Percentiles rank a stretch among this genome's conserved stretches.
phyloP scores from a whole-genome alignment of 1,140 invertebrate species.

The Drosophila murphyi region DNA sequence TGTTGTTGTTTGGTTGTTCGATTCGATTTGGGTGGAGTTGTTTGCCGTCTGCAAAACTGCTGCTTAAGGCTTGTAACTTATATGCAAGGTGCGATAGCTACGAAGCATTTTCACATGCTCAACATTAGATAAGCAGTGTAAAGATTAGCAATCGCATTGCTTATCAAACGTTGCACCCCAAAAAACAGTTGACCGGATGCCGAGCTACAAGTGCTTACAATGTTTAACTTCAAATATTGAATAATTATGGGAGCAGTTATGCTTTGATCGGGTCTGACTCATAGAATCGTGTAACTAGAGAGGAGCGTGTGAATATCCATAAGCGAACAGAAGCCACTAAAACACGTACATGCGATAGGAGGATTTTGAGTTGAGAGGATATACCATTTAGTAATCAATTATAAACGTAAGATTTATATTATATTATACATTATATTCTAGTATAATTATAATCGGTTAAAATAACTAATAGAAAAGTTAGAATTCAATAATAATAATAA shows the following conservation, averaged over 20 bases:
- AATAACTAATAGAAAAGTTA: no score
- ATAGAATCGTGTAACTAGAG: neutral
- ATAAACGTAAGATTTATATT: no score
- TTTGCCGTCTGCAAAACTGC: neutral
- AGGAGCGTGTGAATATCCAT: neutral
- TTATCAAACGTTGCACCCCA: constrained; percentile 34
- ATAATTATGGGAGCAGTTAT: constrained; percentile 16
- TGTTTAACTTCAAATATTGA: constrained; percentile 28
- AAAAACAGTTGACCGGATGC: constrained; percentile 19
- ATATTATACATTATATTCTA: no score
- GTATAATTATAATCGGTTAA: no score
- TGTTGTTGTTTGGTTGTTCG: neutral
- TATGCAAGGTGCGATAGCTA: neutral
- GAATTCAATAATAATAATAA: no score
- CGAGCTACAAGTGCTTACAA: constrained; percentile 7
- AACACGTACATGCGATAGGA: no score
- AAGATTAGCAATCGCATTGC: neutral
- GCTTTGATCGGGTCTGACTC: constrained; percentile 4
- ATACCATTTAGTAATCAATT: no score
- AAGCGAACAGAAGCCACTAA: no score
- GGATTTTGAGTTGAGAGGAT: no score
- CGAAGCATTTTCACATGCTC: neutral
- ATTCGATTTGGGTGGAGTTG: constrained; percentile 3
- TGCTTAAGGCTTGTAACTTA: neutral
- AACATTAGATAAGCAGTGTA: neutral